These are phyloP conservation scores for Dermatemys mawii DNA, from an alignment of 2,113 vertebrate species.

Conservation along the genomic window DNA sequence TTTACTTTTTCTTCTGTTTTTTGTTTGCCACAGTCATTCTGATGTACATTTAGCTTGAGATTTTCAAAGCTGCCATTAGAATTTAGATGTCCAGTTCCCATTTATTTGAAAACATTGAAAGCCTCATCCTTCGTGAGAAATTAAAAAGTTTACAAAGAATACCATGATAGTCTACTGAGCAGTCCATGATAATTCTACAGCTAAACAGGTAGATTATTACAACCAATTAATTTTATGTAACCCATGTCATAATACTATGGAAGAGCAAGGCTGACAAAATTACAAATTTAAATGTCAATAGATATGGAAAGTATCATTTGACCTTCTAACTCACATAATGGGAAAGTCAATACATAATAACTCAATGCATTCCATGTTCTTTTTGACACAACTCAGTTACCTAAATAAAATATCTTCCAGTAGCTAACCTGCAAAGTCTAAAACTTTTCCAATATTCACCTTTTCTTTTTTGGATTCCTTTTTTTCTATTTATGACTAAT, in stretches of 20 bases:
- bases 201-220: background rate
- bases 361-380: background rate
- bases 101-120: background rate
- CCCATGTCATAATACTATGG: background rate
- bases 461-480: background rate
- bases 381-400: background rate
- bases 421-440: background rate
- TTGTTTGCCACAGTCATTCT: fast-evolving
- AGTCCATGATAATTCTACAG: background rate
- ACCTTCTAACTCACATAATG: background rate
- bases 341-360: conserved; percentile 4
- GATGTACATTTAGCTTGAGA: background rate
- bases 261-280: background rate
- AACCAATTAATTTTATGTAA: background rate
- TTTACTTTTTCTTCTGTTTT: background rate
- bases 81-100: background rate
- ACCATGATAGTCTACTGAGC: background rate
- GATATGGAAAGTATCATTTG: background rate
- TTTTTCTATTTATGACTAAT: background rate
- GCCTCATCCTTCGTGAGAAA: background rate
- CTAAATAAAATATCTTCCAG: background rate
- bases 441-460: background rate
- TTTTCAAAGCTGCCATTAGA: background rate
- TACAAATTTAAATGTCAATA: background rate
- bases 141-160: background rate